Conservation (phyloP, 2,888 invertebrate genomes). For the Dichetophora obliterata region DNA sequence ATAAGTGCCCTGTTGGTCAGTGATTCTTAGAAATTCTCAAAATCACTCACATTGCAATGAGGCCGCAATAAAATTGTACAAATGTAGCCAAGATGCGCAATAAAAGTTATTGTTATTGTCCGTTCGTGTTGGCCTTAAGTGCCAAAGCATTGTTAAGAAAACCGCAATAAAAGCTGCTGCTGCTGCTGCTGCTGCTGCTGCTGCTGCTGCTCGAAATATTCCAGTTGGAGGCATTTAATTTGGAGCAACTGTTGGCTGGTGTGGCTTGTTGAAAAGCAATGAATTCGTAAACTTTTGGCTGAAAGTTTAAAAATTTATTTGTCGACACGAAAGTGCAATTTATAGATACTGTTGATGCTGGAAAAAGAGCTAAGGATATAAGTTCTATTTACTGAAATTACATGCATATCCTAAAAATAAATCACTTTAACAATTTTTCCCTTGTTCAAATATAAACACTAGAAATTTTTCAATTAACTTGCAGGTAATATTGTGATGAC, state of each 20-base stretch:
- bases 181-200: not conserved
- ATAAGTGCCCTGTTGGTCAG: not conserved
- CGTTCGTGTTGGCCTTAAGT: conserved; percentile 13
- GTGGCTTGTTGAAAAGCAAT: too few species aligned
- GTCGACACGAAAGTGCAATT: too few species aligned
- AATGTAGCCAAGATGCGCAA: not conserved
- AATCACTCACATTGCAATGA: not conserved
- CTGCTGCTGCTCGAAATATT: not conserved
- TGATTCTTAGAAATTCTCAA: not conserved
- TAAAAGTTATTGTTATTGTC: not conserved
- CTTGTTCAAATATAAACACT: too few species aligned
- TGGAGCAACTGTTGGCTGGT: not conserved
- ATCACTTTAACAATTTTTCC: too few species aligned
- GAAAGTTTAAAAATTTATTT: too few species aligned
- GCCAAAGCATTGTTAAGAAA: not conserved
- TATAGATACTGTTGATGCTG: too few species aligned
- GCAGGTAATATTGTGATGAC: too few species aligned
- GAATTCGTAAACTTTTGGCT: too few species aligned
- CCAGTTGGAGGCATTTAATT: conserved; percentile 5
- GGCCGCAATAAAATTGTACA: not conserved
- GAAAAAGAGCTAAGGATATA: too few species aligned
- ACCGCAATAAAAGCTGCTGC: not conserved
- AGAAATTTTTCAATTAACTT: too few species aligned
- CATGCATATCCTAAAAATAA: too few species aligned
- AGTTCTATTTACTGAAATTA: too few species aligned